Percentiles rank a stretch among this genome's conserved stretches.
Evolutionary conservation across 2,113 vertebrate genomes (phyloP).

Genomic region (Chlorocebus sabaeus): DNA sequence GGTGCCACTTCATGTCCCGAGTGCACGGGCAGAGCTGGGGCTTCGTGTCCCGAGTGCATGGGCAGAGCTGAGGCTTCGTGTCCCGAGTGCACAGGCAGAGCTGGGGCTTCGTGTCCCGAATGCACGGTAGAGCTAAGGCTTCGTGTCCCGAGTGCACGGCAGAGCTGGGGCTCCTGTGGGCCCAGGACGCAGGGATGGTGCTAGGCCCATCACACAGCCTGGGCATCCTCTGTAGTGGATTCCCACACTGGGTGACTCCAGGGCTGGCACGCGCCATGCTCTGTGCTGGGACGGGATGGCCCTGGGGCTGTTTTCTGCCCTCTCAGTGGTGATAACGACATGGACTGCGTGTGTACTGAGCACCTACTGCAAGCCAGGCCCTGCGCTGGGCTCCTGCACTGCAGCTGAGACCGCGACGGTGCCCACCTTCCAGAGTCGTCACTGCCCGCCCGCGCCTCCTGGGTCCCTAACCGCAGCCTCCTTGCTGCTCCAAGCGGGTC

Average conservation of each 20-base stretch:
- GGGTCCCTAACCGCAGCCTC: neutral
- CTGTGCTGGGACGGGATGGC: neutral
- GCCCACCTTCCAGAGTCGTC: neutral
- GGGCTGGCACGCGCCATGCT: neutral
- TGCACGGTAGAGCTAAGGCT: too few species aligned
- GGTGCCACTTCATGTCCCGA: neutral
- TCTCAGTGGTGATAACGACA: neutral
- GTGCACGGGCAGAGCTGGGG: neutral
- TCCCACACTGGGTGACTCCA: neutral
- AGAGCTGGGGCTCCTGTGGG: neutral
- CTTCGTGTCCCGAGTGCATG: neutral
- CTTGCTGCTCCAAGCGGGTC: too few species aligned
- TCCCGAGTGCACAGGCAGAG: neutral
- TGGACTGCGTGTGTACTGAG: neutral
- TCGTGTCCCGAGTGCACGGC: too few species aligned
- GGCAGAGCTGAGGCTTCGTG: neutral
- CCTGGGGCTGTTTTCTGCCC: neutral
- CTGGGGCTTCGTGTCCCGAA: too few species aligned
- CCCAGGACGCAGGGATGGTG: neutral
- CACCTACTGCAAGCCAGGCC: too few species aligned
- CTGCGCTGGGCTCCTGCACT: neutral
- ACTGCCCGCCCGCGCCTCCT: neutral
- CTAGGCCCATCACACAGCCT: neutral
- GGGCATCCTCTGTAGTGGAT: neutral
- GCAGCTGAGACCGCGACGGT: neutral